Evolutionary conservation across 2,113 vertebrate species (phyloP).

Genomic region (Gopherus flavomarginatus): DNA sequence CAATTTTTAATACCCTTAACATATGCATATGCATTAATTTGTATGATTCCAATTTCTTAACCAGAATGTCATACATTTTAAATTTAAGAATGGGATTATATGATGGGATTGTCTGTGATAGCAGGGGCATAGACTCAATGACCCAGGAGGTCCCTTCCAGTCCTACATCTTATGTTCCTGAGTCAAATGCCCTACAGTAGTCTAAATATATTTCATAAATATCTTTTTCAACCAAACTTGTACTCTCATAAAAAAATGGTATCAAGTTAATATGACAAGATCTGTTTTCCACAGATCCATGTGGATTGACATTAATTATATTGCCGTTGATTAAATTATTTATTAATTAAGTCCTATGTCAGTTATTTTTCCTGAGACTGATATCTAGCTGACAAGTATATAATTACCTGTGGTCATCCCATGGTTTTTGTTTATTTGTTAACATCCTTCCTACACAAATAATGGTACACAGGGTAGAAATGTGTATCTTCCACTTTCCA

Average conservation of each 20-base stretch:
- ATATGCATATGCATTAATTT: too few species aligned
- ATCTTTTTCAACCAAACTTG: neutral
- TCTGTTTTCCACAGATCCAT: neutral
- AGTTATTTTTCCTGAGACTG: neutral
- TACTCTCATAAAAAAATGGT: neutral
- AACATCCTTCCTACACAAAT: neutral
- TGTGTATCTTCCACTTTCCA: neutral
- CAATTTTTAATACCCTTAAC: too few species aligned
- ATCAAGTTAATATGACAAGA: neutral
- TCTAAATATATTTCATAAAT: neutral
- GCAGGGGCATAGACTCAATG: too few species aligned
- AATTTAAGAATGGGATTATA: neutral
- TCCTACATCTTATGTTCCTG: neutral
- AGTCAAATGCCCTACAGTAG: accelerated
- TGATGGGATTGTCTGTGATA: neutral
- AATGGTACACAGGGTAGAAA: neutral
- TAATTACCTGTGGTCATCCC: neutral
- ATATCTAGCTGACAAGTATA: neutral
- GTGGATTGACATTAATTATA: neutral
- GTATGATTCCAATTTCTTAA: too few species aligned
- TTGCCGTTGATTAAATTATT: neutral
- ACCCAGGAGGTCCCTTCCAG: too few species aligned
- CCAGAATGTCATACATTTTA: too few species aligned
- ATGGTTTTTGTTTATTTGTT: neutral
- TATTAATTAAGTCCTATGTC: accelerated